Percentiles rank a stretch among this genome's conserved stretches.
Conservation (phyloP, 2,888 invertebrate species). For the Oscheius sp. region DNA sequence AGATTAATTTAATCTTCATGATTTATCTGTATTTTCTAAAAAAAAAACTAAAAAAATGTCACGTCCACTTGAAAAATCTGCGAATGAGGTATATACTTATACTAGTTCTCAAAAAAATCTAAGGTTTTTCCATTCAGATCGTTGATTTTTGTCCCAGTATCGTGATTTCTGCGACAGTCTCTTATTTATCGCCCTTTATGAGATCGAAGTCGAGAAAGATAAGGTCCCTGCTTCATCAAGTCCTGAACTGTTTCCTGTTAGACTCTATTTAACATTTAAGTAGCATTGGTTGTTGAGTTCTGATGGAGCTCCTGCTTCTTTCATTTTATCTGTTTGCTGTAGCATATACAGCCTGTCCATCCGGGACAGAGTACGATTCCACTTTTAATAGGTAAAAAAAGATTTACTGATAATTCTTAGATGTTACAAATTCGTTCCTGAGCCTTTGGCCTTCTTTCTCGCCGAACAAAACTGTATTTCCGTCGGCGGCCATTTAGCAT, state of each 20-base stretch:
- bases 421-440: constrained; percentile 22
- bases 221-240: constrained; percentile 1
- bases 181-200: background rate
- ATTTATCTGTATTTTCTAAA: too few relatives aligned
- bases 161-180: constrained; percentile 16
- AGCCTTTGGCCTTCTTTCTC: constrained; percentile 13
- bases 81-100: too few relatives aligned
- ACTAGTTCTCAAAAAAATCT: too few relatives aligned
- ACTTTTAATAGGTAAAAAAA: constrained; percentile 11
- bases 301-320: background rate
- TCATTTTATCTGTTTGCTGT: background rate
- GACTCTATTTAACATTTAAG: background rate
- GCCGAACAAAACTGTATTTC: constrained; percentile 24
- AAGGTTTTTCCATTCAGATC: background rate
- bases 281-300: background rate
- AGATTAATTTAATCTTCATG: too few relatives aligned
- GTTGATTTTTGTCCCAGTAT: background rate
- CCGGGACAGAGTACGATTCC: constrained; percentile 18
- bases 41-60: too few relatives aligned
- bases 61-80: too few relatives aligned
- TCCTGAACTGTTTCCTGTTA: background rate
- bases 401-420: background rate
- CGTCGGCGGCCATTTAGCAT: constrained; percentile 26
- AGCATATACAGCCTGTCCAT: constrained; percentile 7
- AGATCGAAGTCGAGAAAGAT: constrained; percentile 8